A percentile compares a stretch with the other conserved stretches of the same genome.
Conservation (phyloP, 2,113 vertebrate genomes). For the Hippoglossus stenolepis region DNA sequence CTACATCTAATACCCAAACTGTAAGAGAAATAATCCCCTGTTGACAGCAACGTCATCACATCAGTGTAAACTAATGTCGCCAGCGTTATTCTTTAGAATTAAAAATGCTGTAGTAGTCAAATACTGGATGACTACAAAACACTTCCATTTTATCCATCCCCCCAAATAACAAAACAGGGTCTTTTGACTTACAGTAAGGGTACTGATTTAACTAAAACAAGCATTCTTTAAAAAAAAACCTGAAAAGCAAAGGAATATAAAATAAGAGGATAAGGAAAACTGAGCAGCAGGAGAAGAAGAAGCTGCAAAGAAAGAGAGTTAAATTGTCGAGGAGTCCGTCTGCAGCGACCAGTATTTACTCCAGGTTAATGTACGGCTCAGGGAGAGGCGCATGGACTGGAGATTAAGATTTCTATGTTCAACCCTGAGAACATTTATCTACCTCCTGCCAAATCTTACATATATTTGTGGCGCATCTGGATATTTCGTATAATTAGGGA, state of each 20-base stretch:
- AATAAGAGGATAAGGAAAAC: slow-evolving; percentile 41
- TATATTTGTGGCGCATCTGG: slow-evolving; percentile 1
- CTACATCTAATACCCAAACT: slow-evolving; percentile 30
- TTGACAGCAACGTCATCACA: not conserved
- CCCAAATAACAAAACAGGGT: slow-evolving; percentile 15
- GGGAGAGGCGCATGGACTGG: slow-evolving; percentile 23
- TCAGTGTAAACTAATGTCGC: not conserved
- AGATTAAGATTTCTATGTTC: slow-evolving; percentile 22
- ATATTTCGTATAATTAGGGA: not conserved
- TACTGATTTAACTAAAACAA: slow-evolving; percentile 19
- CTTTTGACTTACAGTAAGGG: slow-evolving; percentile 31
- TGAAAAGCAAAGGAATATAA: not conserved
- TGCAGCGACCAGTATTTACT: slow-evolving; percentile 55
- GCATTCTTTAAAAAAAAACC: not conserved
- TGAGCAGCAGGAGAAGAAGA: slow-evolving; percentile 38
- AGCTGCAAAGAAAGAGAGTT: slow-evolving; percentile 61
- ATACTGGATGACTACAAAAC: not conserved
- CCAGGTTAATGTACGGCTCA: slow-evolving; percentile 16
- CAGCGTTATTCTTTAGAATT: not conserved
- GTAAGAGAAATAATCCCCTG: slow-evolving; percentile 23
- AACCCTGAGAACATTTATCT: not conserved
- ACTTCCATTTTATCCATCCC: not conserved
- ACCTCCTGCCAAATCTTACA: not conserved
- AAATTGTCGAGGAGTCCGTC: slow-evolving; percentile 80
- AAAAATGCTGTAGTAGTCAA: not conserved